A percentile compares a stretch with the other conserved stretches of the same genome.
Conservation (phyloP, 92 coral and sea anemone genomes). For the Phymanthus crucifer region DNA sequence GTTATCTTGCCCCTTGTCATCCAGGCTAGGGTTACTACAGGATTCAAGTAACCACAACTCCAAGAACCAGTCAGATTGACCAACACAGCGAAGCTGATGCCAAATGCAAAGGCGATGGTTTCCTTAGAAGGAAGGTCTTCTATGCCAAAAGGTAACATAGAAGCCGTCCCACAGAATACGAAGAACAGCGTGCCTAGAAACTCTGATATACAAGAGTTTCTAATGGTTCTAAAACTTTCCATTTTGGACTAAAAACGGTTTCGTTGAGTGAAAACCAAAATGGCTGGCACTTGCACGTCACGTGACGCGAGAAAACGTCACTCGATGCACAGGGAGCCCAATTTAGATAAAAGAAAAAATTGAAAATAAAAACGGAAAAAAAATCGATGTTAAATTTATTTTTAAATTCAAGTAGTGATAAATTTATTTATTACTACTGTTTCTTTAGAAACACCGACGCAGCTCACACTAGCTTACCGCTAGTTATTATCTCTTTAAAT, state of each 20-base stretch:
- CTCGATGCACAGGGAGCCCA: too few species aligned
- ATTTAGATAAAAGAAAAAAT: too few species aligned
- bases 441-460: too few species aligned
- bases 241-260: neutral
- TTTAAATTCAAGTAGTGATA: too few species aligned
- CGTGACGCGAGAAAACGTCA: too few species aligned
- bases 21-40: constrained; percentile 72
- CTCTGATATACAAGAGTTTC: constrained; percentile 15
- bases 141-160: neutral
- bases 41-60: constrained; percentile 67
- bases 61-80: constrained; percentile 49
- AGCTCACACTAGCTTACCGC: too few species aligned
- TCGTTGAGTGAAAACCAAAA: neutral
- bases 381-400: too few species aligned
- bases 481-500: too few species aligned
- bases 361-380: too few species aligned
- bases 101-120: constrained; percentile 63
- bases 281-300: neutral
- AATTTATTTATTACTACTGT: too few species aligned
- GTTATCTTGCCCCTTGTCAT: constrained; percentile 48
- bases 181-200: constrained; percentile 35
- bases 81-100: constrained; percentile 54
- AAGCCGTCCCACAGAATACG: constrained; percentile 30
- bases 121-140: constrained; percentile 19
- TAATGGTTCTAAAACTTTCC: constrained; percentile 10